Conservation (phyloP, 2,113 vertebrate species). For the Engystomops pustulosus region DNA sequence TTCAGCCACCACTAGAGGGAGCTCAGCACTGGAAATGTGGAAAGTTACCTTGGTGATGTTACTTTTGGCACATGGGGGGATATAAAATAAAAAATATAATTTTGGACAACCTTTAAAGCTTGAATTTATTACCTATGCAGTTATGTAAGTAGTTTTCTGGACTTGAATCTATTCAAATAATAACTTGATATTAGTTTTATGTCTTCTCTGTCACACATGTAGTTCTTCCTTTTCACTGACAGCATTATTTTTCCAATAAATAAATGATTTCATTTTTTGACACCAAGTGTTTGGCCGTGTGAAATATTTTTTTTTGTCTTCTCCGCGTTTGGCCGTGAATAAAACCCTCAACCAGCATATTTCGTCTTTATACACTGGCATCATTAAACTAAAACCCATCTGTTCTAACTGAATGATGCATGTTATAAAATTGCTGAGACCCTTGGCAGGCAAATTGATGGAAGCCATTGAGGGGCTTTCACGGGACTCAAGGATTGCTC, state of each 20-base stretch:
- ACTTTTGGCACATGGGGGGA: too few species aligned
- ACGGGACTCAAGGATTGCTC: constrained; percentile 35
- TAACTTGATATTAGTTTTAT: too few species aligned
- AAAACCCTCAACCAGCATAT: constrained; percentile 40
- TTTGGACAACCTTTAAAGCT: too few species aligned
- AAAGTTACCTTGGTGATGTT: too few species aligned
- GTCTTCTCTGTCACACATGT: too few species aligned
- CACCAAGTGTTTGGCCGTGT: constrained; percentile 15
- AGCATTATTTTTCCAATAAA: constrained; percentile 28
- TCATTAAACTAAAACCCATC: constrained; percentile 51
- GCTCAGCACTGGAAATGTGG: too few species aligned
- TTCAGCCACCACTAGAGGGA: too few species aligned
- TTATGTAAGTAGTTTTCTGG: too few species aligned
- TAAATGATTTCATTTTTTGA: constrained; percentile 51
- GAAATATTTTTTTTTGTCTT: neutral
- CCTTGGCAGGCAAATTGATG: constrained; percentile 49
- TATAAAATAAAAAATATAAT: too few species aligned
- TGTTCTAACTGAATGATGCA: constrained; percentile 49
- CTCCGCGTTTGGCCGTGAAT: constrained; percentile 35
- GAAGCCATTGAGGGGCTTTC: constrained; percentile 48
- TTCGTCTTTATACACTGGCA: constrained; percentile 52
- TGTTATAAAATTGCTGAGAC: constrained; percentile 52
- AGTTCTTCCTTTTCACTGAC: constrained; percentile 34
- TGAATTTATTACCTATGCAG: too few species aligned
- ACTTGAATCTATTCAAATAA: too few species aligned